A percentile compares a stretch with the other conserved stretches of the same genome.
Conservation (phyloP, 2,797 vertebrate genomes). For the Syndactyla subalaris region DNA sequence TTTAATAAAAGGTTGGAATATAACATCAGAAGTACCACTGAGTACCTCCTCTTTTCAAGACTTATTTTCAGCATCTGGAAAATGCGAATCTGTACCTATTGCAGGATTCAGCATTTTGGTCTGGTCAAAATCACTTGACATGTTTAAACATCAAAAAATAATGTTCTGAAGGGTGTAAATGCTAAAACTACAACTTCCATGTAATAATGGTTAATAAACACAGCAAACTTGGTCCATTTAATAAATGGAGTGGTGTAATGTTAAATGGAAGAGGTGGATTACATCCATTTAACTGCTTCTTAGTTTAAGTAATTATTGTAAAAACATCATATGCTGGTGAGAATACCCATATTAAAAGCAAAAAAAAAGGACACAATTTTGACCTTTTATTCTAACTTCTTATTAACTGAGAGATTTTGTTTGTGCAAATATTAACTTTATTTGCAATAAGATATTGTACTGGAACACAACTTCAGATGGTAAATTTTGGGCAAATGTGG, state of each 20-base stretch:
- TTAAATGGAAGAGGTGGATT: background rate
- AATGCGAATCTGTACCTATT: background rate
- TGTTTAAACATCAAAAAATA: conserved; percentile 24
- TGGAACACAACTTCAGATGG: background rate
- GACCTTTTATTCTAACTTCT: background rate
- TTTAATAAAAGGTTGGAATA: background rate
- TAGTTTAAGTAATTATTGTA: background rate
- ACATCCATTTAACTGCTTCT: background rate
- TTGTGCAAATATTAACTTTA: background rate
- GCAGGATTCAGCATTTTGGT: background rate
- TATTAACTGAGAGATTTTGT: background rate
- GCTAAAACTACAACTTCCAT: conserved; percentile 31
- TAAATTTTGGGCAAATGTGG: background rate
- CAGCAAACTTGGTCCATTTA: background rate
- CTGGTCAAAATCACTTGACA: conserved; percentile 35
- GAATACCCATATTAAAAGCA: background rate
- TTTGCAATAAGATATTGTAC: background rate
- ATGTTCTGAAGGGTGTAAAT: conserved; percentile 17
- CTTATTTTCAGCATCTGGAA: background rate
- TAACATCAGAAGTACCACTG: background rate
- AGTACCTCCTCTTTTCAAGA: background rate
- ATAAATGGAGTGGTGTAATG: background rate
- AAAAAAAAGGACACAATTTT: background rate
- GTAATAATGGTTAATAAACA: background rate
- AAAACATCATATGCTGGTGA: background rate